Conservation (phyloP, 1,140 invertebrate genomes). For the Schmidtea mediterranea region DNA sequence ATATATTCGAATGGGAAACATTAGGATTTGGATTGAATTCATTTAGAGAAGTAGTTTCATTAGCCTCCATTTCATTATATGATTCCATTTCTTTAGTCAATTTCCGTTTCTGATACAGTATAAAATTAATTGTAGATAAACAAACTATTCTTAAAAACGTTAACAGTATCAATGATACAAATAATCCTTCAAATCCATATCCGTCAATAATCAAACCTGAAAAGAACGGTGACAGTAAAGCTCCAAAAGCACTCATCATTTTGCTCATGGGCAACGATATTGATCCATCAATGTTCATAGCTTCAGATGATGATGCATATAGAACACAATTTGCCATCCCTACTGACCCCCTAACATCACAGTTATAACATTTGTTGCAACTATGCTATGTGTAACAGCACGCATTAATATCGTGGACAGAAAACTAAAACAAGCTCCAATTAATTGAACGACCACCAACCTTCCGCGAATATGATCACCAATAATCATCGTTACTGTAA, state of each 20-base stretch:
- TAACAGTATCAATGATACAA: not conserved
- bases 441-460: not conserved
- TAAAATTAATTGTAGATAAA: too few species aligned
- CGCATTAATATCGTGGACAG: not conserved
- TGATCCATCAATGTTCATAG: constrained; percentile 1
- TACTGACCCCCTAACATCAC: not conserved
- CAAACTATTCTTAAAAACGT: not conserved
- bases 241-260: not conserved
- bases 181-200: not conserved
- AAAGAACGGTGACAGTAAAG: not conserved
- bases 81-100: too few species aligned
- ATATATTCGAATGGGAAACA: too few species aligned
- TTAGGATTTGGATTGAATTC: too few species aligned
- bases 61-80: too few species aligned
- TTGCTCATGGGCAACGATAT: constrained; percentile 1
- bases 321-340: not conserved
- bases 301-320: constrained; percentile 1
- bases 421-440: not conserved
- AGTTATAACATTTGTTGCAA: not conserved
- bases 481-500: not conserved
- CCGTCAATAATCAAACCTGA: constrained; percentile 3
- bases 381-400: not conserved
- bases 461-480: not conserved
- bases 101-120: too few species aligned
- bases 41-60: too few species aligned